Evolutionary conservation across 2,113 vertebrate species (phyloP), one percentile per base, ranked within the genome.

Genomic region (Pleuronectes platessa): DNA sequence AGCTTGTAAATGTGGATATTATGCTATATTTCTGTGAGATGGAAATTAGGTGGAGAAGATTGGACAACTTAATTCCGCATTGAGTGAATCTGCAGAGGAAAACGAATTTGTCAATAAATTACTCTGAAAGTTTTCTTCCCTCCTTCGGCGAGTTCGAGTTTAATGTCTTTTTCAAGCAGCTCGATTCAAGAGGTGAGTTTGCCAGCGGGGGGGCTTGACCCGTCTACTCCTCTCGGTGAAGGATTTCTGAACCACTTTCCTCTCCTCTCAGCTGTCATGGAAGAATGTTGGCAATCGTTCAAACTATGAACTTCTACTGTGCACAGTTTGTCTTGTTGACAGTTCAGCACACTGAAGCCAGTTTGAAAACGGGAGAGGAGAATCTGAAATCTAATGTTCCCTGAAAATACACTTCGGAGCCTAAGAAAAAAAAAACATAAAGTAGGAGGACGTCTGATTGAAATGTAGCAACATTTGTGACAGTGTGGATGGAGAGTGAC

Each of bases 241-340:
- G 68, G 35, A 61, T 62, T 72, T 26, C 76, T 79, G 51, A 74
- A 23, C 23, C 59, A 15, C 23, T 71, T 69, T 71, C 4, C 21
- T n/a, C n/a, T 1, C 20, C 18, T 59, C 71, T 8, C 26, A 73
- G 68, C 77, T 73, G 71, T 35, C 68, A 63, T 0, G 12, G 47
- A 75, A 56, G 71, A 84, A 82, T 81, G 59, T 56, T 84, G 80
- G 75, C 68, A 71, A 27, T 51, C 71, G 47, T 69, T 77, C 82
- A 84, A 70, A 73, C 42, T 1, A 35, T 64, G 62, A 76, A 2
- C 70, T 74, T 67, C 21, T 21, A 5, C 58, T 62, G 75, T 60
- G 72, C 61, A 62, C 78, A 73, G 78, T 24, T 35, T 75, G 55
- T 74, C 37, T 40, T 71, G 53, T 53, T 72, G 26, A 76, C 53